Conservation (phyloP, 2,888 invertebrate genomes). For the Cryptosula pallasiana region DNA sequence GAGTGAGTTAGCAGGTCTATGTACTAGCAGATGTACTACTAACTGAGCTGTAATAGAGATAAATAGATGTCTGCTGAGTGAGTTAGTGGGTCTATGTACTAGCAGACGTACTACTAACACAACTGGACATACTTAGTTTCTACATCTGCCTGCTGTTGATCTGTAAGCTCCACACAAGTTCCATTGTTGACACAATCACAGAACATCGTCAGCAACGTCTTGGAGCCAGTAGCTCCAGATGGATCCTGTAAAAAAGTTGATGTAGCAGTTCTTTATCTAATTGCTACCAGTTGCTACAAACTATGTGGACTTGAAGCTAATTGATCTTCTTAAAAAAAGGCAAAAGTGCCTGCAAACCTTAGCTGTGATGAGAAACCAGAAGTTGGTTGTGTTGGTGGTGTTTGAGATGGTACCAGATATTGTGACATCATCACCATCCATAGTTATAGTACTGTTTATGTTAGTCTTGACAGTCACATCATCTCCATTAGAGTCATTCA, state of each 20-base stretch:
- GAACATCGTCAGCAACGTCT: background rate
- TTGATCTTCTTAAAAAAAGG: too few species aligned
- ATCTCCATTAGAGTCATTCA: conserved; percentile 19
- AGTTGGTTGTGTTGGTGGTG: background rate
- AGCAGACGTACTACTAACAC: too few species aligned
- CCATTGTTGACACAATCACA: conserved; percentile 18
- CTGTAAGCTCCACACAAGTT: background rate
- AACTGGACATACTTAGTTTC: conserved; percentile 21
- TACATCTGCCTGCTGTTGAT: background rate
- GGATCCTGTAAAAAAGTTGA: conserved; percentile 4
- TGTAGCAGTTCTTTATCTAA: too few species aligned
- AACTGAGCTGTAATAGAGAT: too few species aligned
- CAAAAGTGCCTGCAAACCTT: too few species aligned
- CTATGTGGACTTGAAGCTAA: too few species aligned
- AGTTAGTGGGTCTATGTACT: too few species aligned
- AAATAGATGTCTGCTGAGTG: too few species aligned
- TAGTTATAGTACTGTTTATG: background rate
- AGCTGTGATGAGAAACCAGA: background rate
- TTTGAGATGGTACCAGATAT: background rate
- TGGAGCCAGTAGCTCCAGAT: background rate
- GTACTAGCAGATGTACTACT: too few species aligned
- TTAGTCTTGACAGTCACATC: background rate
- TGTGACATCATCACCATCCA: conserved; percentile 11
- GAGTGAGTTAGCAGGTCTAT: too few species aligned
- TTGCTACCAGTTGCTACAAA: too few species aligned